These are phyloP conservation scores for Phalacrocorax aristotelis DNA, from an alignment of 2,113 vertebrate genomes.

Conservation along the genomic window DNA sequence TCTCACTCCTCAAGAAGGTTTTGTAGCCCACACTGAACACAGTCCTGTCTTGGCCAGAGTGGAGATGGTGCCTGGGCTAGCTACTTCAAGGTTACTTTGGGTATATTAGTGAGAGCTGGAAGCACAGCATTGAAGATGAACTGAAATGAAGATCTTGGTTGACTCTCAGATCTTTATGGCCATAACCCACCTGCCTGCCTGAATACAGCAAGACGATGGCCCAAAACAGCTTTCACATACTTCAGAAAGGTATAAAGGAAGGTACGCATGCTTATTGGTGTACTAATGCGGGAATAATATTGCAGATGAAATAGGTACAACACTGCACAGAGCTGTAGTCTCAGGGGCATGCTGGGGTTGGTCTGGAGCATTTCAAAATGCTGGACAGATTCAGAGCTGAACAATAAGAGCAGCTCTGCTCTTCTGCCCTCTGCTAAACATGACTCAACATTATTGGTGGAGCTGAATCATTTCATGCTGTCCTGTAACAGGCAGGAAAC, in stretches of 20 bases:
- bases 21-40: neutral
- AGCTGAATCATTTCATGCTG: neutral
- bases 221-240: neutral
- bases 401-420: no score
- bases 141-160: neutral
- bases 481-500: neutral
- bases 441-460: neutral
- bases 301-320: neutral
- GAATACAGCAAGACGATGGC: neutral
- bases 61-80: neutral
- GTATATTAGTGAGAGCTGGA: neutral
- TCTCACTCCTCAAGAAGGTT: neutral
- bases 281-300: rapidly evolving
- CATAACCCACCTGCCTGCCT: neutral
- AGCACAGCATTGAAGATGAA: neutral
- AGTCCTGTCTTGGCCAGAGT: neutral
- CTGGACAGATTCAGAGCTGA: neutral
- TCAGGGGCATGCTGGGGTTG: neutral
- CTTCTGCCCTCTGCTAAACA: neutral
- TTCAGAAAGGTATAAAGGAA: neutral
- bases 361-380: neutral
- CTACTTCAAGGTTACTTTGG: neutral
- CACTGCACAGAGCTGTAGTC: neutral
- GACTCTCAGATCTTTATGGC: neutral
- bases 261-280: rapidly evolving